These are phyloP conservation scores for Choristoneura fumiferana DNA, from an alignment of 1,140 invertebrate species.

Conservation along the genomic window DNA sequence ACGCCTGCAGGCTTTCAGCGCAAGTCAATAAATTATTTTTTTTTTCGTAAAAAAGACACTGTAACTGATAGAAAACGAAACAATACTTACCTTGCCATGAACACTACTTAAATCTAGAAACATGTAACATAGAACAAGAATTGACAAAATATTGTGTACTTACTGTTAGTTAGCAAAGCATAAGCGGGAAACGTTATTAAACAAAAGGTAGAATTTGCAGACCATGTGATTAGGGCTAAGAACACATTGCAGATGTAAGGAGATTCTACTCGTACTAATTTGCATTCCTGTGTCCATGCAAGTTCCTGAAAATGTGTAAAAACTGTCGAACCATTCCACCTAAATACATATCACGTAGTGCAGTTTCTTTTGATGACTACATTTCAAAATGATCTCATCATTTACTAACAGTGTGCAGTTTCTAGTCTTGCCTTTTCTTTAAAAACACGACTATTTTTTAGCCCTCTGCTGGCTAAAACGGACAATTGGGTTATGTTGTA, in stretches of 20 bases:
- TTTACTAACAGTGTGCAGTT: background rate
- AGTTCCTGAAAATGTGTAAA: conserved; percentile 7
- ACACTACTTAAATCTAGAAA: background rate
- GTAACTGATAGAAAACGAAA: too few species aligned
- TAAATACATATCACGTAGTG: conserved; percentile 5
- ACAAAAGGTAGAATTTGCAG: conserved; percentile 23
- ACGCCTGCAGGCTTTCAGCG: too few species aligned
- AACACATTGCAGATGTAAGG: conserved; percentile 15
- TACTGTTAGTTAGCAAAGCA: conserved; percentile 41
- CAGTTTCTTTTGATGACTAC: background rate
- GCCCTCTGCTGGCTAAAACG: too few species aligned
- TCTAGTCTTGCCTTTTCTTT: too few species aligned
- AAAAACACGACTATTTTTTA: too few species aligned
- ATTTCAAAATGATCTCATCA: background rate
- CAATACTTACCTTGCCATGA: background rate
- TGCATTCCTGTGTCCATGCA: conserved; percentile 2
- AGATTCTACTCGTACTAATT: background rate
- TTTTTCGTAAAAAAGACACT: too few species aligned
- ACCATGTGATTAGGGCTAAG: conserved; percentile 20
- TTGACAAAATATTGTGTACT: background rate
- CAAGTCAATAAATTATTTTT: too few species aligned
- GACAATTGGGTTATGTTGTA: too few species aligned
- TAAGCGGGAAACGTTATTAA: conserved; percentile 49
- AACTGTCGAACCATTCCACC: conserved; percentile 9
- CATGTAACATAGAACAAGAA: background rate